Evolutionary conservation across 2,888 invertebrate species (phyloP).

Genomic region (Chelonus formosanus): DNA sequence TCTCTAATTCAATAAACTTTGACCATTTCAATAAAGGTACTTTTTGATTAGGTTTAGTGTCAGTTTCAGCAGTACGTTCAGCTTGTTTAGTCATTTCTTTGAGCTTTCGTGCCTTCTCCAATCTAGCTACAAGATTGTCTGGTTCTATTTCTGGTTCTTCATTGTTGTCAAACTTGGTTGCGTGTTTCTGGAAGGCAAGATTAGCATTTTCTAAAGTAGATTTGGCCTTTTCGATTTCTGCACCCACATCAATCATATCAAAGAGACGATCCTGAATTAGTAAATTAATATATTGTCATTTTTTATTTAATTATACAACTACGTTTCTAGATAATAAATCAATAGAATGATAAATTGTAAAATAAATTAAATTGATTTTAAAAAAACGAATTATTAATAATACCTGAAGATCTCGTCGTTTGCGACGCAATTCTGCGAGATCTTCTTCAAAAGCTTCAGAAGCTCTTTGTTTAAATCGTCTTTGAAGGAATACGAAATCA

Average conservation of each 20-base stretch:
- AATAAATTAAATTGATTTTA: neutral
- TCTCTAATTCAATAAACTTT: conserved; percentile 47
- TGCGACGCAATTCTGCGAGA: conserved; percentile 59
- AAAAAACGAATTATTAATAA: neutral
- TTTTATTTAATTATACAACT: too few relatives aligned
- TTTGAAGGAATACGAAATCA: conserved; percentile 52
- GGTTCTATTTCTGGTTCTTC: conserved; percentile 43
- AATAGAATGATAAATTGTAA: neutral
- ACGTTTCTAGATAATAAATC: neutral
- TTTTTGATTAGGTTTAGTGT: conserved; percentile 26
- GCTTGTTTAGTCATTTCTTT: conserved; percentile 43
- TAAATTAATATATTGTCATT: neutral
- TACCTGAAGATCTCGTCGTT: conserved; percentile 61
- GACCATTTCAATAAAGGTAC: conserved; percentile 48
- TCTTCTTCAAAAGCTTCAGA: conserved; percentile 61
- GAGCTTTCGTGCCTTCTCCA: conserved; percentile 50
- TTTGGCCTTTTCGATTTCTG: conserved; percentile 59
- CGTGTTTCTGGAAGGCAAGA: conserved; percentile 55
- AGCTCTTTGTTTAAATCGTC: conserved; percentile 58
- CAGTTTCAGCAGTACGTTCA: conserved; percentile 7
- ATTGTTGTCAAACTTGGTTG: conserved; percentile 57
- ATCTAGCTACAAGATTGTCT: conserved; percentile 46
- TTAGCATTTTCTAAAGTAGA: conserved; percentile 56
- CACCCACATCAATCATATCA: conserved; percentile 60
- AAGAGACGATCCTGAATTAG: conserved; percentile 59